Evolutionary conservation across 1,140 invertebrate genomes (phyloP), one percentile per base, ranked within the genome.

Genomic region (Palaemon carinicauda): DNA sequence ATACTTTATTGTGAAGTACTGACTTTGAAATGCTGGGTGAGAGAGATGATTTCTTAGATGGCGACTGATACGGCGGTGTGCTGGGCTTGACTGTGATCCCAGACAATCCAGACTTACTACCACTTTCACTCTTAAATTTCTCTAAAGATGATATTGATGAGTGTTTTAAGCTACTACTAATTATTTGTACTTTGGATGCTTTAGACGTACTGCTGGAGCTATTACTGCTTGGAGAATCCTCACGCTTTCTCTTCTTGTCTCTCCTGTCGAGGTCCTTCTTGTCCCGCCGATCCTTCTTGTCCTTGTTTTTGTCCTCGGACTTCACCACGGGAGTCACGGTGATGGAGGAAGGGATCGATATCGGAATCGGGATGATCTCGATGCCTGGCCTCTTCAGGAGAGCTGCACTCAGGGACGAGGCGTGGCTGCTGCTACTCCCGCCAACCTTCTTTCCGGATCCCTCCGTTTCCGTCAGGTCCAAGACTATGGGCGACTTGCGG

Each of bases 331-430:
- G 96, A 0, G 96, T 97, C 56, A 97, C 97, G 0, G 96, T 97
- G 24, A 97, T 96, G 3, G 95, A 96, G 91, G 94, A 95, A 10
- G 95, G 94, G 41, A 96, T 90, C 50, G 93, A 92, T 3, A 94
- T 92, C 17, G 94, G 93, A 75, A 96, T 94, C 0, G 95, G 95
- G 90, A 96, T 96, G 29, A 96, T 96, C 91, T 96, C 95, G 82
- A 96, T 96, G 0, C 95, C 95, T 0, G 95, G 95, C 51, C 95
- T 91, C 73, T 94, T 92, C 87, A 95, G 94, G 50, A 95, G 91
- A 27, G 93, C 92, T 91, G 94, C 93, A 21, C 92, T 92, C 21
- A 93, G 93, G 4, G 95, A 90, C 89, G 95, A 93, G 9, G 94
- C 14, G 83, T 69, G 50, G 88, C 73, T 73, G 81, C 75, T 80